Evolutionary conservation across 2,113 vertebrate genomes (phyloP).

Genomic region (Lophotis ruficrista): DNA sequence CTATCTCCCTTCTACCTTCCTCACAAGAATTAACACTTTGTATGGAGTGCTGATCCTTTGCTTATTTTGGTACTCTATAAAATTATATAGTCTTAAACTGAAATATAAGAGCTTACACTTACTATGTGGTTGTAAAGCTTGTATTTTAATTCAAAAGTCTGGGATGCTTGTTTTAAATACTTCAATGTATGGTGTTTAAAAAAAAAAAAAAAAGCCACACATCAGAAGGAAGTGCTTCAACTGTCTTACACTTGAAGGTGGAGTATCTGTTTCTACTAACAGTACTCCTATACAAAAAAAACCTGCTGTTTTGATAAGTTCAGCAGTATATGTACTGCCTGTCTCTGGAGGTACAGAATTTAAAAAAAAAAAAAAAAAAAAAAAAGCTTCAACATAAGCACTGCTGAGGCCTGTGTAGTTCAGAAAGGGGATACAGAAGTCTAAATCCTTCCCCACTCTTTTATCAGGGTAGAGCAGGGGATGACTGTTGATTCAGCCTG

Average conservation of each 20-base stretch:
- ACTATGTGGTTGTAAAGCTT: slow-evolving; percentile 55
- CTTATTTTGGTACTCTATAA: slow-evolving; percentile 72
- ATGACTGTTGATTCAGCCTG: accelerated
- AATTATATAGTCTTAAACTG: slow-evolving; percentile 59
- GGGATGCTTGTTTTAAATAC: not conserved
- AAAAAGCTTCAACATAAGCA: not conserved
- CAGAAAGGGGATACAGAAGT: not conserved
- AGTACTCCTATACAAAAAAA: not conserved
- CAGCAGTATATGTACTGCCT: not conserved
- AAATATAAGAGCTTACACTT: slow-evolving; percentile 67
- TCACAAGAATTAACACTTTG: slow-evolving; percentile 55
- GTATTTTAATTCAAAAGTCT: slow-evolving; percentile 54
- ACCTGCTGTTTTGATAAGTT: not conserved
- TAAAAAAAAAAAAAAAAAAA: no score
- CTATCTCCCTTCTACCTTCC: not conserved
- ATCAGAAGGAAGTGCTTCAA: not conserved
- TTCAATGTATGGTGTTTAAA: not conserved
- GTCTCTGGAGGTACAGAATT: not conserved
- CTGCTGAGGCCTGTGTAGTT: accelerated
- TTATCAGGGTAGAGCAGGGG: not conserved
- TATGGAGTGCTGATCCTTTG: slow-evolving; percentile 68
- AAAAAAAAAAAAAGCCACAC: not conserved
- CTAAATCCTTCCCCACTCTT: accelerated
- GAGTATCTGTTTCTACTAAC: not conserved
- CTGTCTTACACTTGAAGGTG: not conserved